A percentile compares a stretch with the other conserved stretches of the same genome.
These are phyloP conservation scores for Hestina assimilis DNA, from an alignment of 1,140 invertebrate genomes.

Conservation along the genomic window DNA sequence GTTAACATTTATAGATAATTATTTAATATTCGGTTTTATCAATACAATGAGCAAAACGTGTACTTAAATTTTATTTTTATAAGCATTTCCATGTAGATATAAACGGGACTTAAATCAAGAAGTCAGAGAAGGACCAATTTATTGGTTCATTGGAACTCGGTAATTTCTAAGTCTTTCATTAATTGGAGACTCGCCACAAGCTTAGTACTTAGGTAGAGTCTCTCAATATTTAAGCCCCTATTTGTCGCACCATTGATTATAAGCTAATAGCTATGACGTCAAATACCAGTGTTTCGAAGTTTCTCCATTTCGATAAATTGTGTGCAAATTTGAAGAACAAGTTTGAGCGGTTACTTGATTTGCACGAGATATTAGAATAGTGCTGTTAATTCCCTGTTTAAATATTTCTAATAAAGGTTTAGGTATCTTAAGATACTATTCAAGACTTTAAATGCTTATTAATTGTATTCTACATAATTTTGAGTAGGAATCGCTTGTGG, in stretches of 20 bases:
- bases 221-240: conserved; percentile 57
- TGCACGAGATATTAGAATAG: conserved; percentile 17
- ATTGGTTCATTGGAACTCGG: conserved; percentile 55
- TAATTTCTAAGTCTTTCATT: conserved; percentile 60
- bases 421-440: too few relatives aligned
- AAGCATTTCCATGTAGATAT: conserved; percentile 19
- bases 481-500: too few relatives aligned
- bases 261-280: conserved; percentile 18
- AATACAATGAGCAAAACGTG: too few relatives aligned
- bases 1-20: too few relatives aligned
- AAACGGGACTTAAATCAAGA: conserved; percentile 24
- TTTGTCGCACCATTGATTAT: conserved; percentile 60
- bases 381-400: neutral
- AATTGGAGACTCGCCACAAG: conserved; percentile 58
- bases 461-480: too few relatives aligned
- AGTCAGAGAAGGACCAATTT: conserved; percentile 45
- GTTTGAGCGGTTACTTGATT: conserved; percentile 11
- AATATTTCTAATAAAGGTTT: too few relatives aligned
- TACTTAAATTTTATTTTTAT: too few relatives aligned
- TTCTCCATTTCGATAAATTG: conserved; percentile 19
- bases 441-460: too few relatives aligned
- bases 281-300: conserved; percentile 15
- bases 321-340: conserved; percentile 18
- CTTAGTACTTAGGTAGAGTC: conserved; percentile 41
- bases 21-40: too few relatives aligned